A percentile compares a stretch with the other conserved stretches of the same genome.
Evolutionary conservation across 1,140 invertebrate species (phyloP).

Genomic region (Teleogryllus occipitalis): DNA sequence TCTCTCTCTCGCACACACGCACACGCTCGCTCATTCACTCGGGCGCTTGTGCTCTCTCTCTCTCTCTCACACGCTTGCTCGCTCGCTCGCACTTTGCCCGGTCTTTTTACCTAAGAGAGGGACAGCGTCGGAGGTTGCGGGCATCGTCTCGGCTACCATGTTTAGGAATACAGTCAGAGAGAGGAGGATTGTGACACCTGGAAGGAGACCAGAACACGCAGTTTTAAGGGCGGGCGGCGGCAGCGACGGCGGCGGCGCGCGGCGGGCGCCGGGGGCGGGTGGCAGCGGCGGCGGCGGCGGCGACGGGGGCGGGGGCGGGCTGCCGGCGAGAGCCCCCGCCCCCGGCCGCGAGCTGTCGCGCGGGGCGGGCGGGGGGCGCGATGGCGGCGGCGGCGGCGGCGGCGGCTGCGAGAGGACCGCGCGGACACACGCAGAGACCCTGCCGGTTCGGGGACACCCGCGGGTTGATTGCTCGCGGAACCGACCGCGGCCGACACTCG

Average conservation of each 20-base stretch:
- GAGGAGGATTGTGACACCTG: conserved; percentile 81
- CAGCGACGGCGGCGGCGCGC: neutral
- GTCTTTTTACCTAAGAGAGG: conserved; percentile 66
- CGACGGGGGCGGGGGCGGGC: no score
- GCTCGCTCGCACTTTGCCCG: neutral
- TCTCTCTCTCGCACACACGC: neutral
- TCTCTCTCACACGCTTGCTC: neutral
- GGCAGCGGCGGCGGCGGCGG: no score
- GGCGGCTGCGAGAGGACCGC: no score
- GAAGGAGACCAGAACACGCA: conserved; percentile 30
- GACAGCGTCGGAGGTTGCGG: conserved; percentile 74
- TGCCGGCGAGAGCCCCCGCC: no score
- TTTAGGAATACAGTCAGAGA: conserved; percentile 84
- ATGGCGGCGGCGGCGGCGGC: no score
- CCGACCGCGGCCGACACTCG: neutral
- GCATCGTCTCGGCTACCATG: conserved; percentile 74
- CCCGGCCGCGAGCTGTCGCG: no score
- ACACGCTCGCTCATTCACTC: neutral
- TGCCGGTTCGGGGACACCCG: neutral
- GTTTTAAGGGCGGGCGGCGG: neutral
- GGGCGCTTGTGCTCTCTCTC: neutral
- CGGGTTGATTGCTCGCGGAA: neutral
- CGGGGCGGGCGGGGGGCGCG: no score
- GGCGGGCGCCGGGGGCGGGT: no score
- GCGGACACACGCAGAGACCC: neutral